Evolutionary conservation across 2,888 invertebrate species (phyloP).

Genomic region (Vanessa cardui): DNA sequence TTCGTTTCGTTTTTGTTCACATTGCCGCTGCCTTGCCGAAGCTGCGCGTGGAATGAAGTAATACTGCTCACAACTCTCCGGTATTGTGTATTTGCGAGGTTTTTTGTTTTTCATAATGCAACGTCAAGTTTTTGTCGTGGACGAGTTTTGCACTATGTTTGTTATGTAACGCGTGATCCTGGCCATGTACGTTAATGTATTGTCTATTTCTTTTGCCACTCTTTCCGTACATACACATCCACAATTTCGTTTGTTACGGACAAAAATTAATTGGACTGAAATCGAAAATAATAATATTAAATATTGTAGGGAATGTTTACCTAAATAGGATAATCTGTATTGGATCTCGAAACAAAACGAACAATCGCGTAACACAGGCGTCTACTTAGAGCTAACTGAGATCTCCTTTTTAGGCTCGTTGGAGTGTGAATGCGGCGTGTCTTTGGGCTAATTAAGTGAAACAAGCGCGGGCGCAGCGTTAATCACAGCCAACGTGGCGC

Average conservation of each 20-base stretch:
- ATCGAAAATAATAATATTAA: constrained; percentile 16
- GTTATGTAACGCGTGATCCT: constrained; percentile 58
- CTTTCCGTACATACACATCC: background rate
- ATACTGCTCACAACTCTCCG: constrained; percentile 71
- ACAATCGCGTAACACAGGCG: constrained; percentile 52
- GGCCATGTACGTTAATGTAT: constrained; percentile 3
- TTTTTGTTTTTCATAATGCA: constrained; percentile 64
- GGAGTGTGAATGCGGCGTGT: constrained; percentile 73
- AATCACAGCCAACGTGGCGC: constrained; percentile 62
- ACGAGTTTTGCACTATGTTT: constrained; percentile 57
- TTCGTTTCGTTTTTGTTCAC: constrained; percentile 72
- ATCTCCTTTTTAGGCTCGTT: constrained; percentile 73
- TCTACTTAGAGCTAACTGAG: constrained; percentile 68
- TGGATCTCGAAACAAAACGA: constrained; percentile 52
- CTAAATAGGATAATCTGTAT: constrained; percentile 35
- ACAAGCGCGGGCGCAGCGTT: constrained; percentile 75
- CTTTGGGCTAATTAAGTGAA: constrained; percentile 74
- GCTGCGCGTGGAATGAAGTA: constrained; percentile 77
- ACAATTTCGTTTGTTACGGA: background rate
- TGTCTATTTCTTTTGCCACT: background rate
- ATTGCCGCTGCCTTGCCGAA: constrained; percentile 48
- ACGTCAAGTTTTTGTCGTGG: constrained; percentile 62
- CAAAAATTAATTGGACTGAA: background rate
- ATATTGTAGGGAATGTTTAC: constrained; percentile 17
- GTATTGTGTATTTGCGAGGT: constrained; percentile 76